phyloP scores from a whole-genome alignment of 2,888 invertebrate species.

The Drosophila mulleri region DNA sequence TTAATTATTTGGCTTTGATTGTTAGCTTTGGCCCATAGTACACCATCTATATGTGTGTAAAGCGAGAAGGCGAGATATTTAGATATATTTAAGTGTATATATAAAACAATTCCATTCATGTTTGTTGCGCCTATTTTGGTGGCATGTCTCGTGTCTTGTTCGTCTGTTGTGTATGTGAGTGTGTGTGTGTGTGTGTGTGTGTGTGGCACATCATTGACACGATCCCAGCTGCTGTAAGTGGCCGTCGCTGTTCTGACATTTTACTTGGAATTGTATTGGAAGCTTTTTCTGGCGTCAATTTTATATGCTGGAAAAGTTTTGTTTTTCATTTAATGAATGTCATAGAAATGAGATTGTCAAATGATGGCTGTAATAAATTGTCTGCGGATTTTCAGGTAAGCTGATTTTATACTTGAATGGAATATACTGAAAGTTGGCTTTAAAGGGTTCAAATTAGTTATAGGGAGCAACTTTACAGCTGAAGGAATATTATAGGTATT shows the following conservation, averaged over 20 bases:
- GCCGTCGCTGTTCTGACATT: constrained; percentile 35
- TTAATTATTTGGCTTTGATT: constrained; percentile 78
- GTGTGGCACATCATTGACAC: constrained; percentile 66
- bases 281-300: constrained; percentile 14
- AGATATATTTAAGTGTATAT: constrained; percentile 4
- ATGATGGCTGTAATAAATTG: not conserved
- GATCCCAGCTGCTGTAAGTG: constrained; percentile 62
- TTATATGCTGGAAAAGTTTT: not conserved
- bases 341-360: not conserved
- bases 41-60: not conserved
- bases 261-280: constrained; percentile 20
- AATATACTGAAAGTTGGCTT: not conserved
- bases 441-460: no score
- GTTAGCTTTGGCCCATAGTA: constrained; percentile 48
- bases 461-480: no score
- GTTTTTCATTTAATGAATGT: not conserved
- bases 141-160: constrained; percentile 53
- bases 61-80: not conserved
- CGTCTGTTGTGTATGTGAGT: constrained; percentile 11
- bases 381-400: not conserved
- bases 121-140: constrained; percentile 57
- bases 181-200: constrained; percentile 17
- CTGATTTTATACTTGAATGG: not conserved
- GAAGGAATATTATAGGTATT: no score
- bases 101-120: constrained; percentile 68